Conservation (phyloP, 2,888 invertebrate species). For the Tetheella fluctuosa region DNA sequence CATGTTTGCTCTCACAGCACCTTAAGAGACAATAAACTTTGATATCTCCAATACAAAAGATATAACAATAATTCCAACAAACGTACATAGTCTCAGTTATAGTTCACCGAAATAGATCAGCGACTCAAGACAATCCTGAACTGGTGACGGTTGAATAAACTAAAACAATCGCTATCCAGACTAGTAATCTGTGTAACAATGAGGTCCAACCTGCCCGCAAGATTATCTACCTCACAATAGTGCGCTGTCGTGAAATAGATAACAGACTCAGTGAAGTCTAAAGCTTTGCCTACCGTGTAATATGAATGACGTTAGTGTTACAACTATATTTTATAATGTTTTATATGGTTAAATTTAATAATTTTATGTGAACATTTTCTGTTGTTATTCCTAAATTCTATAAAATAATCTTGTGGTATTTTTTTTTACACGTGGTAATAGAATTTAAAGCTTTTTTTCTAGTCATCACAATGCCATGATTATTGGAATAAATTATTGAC, state of each 20-base stretch:
- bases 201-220: background rate
- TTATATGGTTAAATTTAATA: background rate
- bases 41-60: background rate
- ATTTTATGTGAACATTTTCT: background rate
- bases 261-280: background rate
- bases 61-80: background rate
- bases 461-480: too few relatives aligned
- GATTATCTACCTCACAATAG: slow-evolving; percentile 7
- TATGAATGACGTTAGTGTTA: background rate
- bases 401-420: too few relatives aligned
- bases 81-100: background rate
- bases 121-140: slow-evolving; percentile 3
- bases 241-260: slow-evolving; percentile 1
- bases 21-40: too few relatives aligned
- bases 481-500: too few relatives aligned
- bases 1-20: too few relatives aligned
- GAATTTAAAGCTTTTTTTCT: too few relatives aligned
- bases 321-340: background rate
- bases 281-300: background rate
- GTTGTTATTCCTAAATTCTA: too few relatives aligned
- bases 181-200: slow-evolving; percentile 3
- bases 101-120: background rate
- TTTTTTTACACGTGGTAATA: too few relatives aligned
- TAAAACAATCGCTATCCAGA: slow-evolving; percentile 6
- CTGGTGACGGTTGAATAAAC: background rate